Base-by-base conservation (phyloP, 1,140 invertebrate genomes). In the Rhopalosiphum maidis region DNA sequence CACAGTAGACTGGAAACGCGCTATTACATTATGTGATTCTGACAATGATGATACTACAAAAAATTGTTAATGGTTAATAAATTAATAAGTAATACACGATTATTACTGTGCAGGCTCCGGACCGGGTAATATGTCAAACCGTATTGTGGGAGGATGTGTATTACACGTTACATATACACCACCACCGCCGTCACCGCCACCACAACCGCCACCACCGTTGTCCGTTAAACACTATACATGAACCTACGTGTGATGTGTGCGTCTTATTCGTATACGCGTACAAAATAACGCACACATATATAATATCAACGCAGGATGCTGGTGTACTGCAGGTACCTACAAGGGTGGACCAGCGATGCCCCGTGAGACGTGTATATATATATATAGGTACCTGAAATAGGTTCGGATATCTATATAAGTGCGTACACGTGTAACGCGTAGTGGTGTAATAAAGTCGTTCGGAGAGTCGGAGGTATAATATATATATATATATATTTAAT, bases 51-150 rank as follows among this genome's bases (percentile, higher is more conserved):
- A 93, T 93, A 86, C 48, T 93, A 93, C 91, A 93, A 86, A 93
- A 93, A 93, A 55, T 93, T 23, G 91, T 93, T 93, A 93, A 93
- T 93, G 91, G 91, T 93, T 93, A 93, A 93, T 93, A 93, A 93
- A 93, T 93, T 93, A 93, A 93, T 93, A 86, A 93, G 82, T 93
- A 86, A 93, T 48, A 83, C 91, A 93, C 46, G 68, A 90, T 90
- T 92, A 92, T 83, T 48, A 82, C 77, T 9, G 68, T 41, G 35
- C 37, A 37, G 46, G 46, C 46, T 51, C 54, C 51, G 35, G 91
- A 54, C 82, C 77, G 91, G 60, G 91, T 85, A 86, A 93, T 85
- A 41, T 93, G 91, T 93, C 91, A 86, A 86, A 93, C 48, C 91
- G 82, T 93, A 92, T 92, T 92, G 90, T 92, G 90, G 90, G 90